These are phyloP conservation scores for Iguana delicatissima DNA, from an alignment of 2,797 vertebrate species.

Conservation along the genomic window DNA sequence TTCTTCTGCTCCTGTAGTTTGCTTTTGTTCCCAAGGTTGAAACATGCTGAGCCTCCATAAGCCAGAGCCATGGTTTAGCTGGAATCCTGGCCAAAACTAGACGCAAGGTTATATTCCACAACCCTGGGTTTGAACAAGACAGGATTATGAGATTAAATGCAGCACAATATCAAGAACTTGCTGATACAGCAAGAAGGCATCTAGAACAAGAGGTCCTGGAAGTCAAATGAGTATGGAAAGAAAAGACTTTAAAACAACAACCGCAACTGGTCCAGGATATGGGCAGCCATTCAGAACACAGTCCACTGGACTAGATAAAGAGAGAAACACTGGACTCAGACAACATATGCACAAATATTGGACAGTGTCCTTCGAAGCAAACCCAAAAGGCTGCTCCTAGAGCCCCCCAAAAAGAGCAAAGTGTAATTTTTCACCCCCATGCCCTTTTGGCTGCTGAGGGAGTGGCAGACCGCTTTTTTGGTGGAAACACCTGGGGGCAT, in stretches of 20 bases:
- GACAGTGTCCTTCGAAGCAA: neutral
- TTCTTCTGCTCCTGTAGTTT: neutral
- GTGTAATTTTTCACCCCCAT: too few relatives aligned
- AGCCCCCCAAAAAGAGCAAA: too few relatives aligned
- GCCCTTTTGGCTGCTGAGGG: too few relatives aligned
- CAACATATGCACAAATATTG: neutral
- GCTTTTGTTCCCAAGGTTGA: rapidly evolving
- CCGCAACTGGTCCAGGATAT: neutral
- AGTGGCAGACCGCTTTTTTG: too few relatives aligned
- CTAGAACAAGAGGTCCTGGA: too few relatives aligned
- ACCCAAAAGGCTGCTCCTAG: too few relatives aligned
- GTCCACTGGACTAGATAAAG: neutral
- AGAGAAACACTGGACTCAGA: neutral
- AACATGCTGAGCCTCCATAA: rapidly evolving
- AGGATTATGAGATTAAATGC: neutral
- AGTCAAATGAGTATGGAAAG: too few relatives aligned
- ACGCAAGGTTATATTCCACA: neutral
- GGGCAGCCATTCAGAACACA: neutral
- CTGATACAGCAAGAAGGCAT: neutral
- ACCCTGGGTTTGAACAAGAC: neutral
- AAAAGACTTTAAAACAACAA: neutral
- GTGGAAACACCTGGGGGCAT: too few relatives aligned
- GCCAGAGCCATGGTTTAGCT: rapidly evolving
- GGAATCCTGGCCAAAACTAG: neutral
- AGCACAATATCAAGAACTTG: too few relatives aligned